Conservation (phyloP, 1,140 invertebrate genomes). For the Drosophila kanapiae region DNA sequence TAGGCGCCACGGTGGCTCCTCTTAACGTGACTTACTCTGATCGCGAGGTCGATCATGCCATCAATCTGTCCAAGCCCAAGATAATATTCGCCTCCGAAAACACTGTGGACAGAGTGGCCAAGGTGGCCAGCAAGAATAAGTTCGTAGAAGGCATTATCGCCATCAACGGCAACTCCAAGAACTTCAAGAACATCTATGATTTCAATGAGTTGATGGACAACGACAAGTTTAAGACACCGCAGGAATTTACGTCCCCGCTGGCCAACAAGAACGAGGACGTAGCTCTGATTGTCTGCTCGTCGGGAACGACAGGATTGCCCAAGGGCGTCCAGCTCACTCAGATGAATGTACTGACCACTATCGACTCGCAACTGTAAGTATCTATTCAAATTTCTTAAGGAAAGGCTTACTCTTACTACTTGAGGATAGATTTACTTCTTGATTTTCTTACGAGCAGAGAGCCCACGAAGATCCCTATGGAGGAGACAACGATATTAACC, state of each 20-base stretch:
- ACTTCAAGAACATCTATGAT: constrained; percentile 54
- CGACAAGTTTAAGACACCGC: constrained; percentile 47
- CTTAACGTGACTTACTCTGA: constrained; percentile 88
- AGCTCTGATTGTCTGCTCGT: constrained; percentile 86
- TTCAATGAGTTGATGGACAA: constrained; percentile 64
- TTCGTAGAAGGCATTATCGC: constrained; percentile 86
- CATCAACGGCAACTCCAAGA: constrained; percentile 74
- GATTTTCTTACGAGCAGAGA: constrained; percentile 39
- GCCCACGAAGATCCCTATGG: constrained; percentile 60
- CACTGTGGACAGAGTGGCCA: constrained; percentile 85
- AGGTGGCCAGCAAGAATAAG: constrained; percentile 84
- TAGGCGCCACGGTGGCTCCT: constrained; percentile 87
- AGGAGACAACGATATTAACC: constrained; percentile 77
- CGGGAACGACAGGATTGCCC: constrained; percentile 93
- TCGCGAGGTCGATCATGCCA: constrained; percentile 88
- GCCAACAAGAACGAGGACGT: constrained; percentile 76
- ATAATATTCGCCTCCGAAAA: constrained; percentile 88
- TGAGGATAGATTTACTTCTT: too few relatives aligned
- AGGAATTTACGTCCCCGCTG: constrained; percentile 49
- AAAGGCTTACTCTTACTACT: too few relatives aligned
- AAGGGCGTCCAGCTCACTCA: constrained; percentile 95
- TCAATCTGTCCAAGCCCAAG: constrained; percentile 89
- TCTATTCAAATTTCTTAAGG: too few relatives aligned
- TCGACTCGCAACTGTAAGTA: constrained; percentile 86
- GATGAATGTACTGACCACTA: constrained; percentile 86